A percentile compares a stretch with the other conserved stretches of the same genome.
Evolutionary conservation across 2,888 invertebrate species (phyloP).

Genomic region (Melangyna quadrimaculata): DNA sequence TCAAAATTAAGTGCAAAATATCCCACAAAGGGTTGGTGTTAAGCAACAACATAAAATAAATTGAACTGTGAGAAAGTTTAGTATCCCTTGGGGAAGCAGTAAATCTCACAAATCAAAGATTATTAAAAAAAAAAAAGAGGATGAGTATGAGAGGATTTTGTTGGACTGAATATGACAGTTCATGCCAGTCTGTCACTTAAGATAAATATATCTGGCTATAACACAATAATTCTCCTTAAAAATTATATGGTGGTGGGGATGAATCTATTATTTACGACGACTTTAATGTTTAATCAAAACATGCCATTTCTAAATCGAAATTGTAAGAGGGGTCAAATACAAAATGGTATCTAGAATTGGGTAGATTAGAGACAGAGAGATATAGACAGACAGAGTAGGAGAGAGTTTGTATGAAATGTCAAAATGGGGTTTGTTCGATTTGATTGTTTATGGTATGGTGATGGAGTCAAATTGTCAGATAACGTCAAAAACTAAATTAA

Average conservation of each 20-base stretch:
- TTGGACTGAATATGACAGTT: slow-evolving; percentile 18
- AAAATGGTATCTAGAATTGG: not conserved
- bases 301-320: not conserved
- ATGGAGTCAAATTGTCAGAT: not conserved
- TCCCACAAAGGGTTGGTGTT: not conserved
- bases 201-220: not conserved
- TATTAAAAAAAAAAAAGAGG: not conserved
- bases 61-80: not conserved
- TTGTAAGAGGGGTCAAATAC: not conserved
- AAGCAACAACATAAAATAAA: not conserved
- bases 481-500: not conserved
- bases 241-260: not conserved
- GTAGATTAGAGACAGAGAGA: not conserved
- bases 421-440: not conserved
- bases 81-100: not conserved
- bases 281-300: slow-evolving; percentile 11
- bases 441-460: no score
- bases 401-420: not conserved
- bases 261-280: slow-evolving; percentile 19
- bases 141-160: not conserved
- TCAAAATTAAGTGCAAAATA: not conserved
- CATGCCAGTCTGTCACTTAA: slow-evolving; percentile 23
- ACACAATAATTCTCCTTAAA: not conserved
- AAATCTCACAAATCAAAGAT: not conserved
- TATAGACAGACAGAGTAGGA: not conserved